Base-by-base conservation (phyloP, 35 echinoderm and acorn worm species). In the Lytechinus pictus region DNA sequence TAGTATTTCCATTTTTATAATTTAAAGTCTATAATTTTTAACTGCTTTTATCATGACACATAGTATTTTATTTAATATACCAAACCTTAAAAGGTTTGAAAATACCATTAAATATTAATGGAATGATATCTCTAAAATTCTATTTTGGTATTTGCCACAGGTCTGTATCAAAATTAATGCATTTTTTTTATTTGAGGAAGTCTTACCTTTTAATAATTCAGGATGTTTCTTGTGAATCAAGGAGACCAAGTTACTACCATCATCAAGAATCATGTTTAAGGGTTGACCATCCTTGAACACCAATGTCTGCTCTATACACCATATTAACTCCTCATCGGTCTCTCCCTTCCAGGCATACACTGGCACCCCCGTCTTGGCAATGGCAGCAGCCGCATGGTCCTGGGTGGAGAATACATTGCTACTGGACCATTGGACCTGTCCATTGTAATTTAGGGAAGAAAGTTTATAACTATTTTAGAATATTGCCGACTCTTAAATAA, bases 261-360 rank as follows among this genome's bases (percentile, higher is more conserved):
- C 98, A 89, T 99, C 98, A 54, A 99, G 95, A 93, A 99, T 99
- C 98, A 99, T 96, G 97, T 99, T 99, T 27, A 99, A 96, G 24
- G 98, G 98, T 86, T 99, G 57, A 24, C 96, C 96, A 92, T 98
- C 98, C 9, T 97, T 91, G 94, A 99, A 99, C 2, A 97, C 89
- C 12, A 99, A 7, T 66, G 98, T 99, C 95, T 99, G 98, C 53
- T 99, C 98, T 92, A 99, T 96, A 79, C 98, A 99, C 98, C 98
- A 99, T 52, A 99, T 93, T 96, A 98, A 99, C 52, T 99, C 98
- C 92, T 99, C 98, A 56, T 99, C 98, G 9, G 98, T 99, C 95
- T 99, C 98, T 19, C 98, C 98, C 93, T 99, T 99, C 98, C 98
- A 99, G 52, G 98, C 98, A 89, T 98, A 99, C 11, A 99, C 98